A percentile compares a stretch with the other conserved stretches of the same genome.
Conservation (phyloP, 2,797 vertebrate species). For the Sebastes diploproa region DNA sequence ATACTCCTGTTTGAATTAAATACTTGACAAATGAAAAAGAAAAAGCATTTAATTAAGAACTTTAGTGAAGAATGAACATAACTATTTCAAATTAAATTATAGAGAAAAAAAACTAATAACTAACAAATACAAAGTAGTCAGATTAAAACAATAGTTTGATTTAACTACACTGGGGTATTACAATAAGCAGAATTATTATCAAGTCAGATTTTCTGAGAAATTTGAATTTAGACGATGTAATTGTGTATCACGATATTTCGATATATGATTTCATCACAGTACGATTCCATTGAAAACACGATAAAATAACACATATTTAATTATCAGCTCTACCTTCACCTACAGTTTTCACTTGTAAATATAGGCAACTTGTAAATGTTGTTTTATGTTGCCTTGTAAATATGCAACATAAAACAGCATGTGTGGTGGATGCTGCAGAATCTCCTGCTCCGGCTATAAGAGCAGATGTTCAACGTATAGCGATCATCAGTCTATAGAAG, state of each 20-base stretch:
- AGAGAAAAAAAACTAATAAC: no score
- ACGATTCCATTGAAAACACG: background rate
- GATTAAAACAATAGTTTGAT: background rate
- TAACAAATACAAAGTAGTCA: background rate
- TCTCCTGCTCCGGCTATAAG: background rate
- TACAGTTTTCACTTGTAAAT: background rate
- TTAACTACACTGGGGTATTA: background rate
- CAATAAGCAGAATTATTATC: background rate
- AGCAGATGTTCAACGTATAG: slow-evolving; percentile 43
- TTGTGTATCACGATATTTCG: background rate
- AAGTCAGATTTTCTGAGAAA: background rate
- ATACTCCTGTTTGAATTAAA: no score
- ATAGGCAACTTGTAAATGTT: no score
- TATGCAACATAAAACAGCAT: background rate
- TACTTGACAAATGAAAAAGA: no score
- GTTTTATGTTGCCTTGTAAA: background rate
- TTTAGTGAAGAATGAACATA: no score
- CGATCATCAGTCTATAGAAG: slow-evolving; percentile 17
- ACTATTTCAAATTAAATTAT: no score
- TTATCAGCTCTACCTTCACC: background rate
- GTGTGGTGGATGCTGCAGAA: background rate
- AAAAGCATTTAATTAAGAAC: no score
- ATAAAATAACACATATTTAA: background rate
- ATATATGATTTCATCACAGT: background rate
- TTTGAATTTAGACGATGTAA: background rate